Percentiles rank a stretch among this genome's conserved stretches.
Conservation (phyloP, 2,888 invertebrate genomes). For the Folsomia manolachei region DNA sequence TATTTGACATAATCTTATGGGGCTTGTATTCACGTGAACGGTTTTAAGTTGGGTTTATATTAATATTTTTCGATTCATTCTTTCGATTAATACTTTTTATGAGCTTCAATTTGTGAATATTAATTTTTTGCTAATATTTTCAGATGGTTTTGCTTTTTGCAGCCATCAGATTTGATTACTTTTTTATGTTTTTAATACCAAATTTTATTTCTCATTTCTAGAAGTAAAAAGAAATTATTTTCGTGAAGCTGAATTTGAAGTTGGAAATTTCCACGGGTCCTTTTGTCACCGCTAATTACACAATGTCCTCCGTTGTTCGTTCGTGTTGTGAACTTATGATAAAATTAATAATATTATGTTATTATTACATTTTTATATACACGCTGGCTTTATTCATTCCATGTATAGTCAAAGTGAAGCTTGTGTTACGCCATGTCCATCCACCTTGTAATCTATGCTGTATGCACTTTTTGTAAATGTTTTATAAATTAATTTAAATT, state of each 20-base stretch:
- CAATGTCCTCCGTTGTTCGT: background rate
- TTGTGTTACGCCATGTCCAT: background rate
- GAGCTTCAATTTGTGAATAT: background rate
- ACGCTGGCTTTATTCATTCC: background rate
- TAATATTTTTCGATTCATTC: background rate
- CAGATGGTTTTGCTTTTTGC: background rate
- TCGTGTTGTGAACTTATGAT: background rate
- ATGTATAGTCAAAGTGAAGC: background rate
- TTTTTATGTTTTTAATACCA: background rate
- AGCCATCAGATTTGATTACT: background rate
- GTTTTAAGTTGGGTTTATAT: background rate
- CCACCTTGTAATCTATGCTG: too few relatives aligned
- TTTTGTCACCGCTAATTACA: background rate
- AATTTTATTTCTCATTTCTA: conserved; percentile 6
- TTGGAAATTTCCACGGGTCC: background rate
- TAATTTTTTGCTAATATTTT: background rate
- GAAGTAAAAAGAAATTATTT: conserved; percentile 8
- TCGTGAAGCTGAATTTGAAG: background rate
- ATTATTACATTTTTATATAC: background rate
- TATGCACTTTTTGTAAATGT: background rate
- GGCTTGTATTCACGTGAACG: too few relatives aligned
- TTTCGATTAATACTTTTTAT: background rate
- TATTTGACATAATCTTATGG: background rate
- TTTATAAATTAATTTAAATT: background rate
- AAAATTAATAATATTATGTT: too few relatives aligned